phyloP scores from a whole-genome alignment of 2,888 invertebrate species.

The Trisateles emortualis region DNA sequence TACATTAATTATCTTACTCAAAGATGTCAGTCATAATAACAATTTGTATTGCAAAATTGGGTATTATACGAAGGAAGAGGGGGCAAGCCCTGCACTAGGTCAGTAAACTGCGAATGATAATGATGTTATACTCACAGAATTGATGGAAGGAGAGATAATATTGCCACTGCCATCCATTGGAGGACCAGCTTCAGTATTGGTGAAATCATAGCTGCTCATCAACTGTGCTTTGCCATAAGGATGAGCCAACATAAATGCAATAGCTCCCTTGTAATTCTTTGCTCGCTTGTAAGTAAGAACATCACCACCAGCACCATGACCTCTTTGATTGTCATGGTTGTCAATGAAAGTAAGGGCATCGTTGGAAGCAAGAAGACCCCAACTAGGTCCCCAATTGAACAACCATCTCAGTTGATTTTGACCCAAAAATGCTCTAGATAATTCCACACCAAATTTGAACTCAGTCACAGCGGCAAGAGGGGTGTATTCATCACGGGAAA shows the following conservation, averaged over 20 bases:
- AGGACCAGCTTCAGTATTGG: slow-evolving; percentile 88
- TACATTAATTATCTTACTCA: no score
- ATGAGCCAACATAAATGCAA: slow-evolving; percentile 95
- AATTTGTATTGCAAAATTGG: no score
- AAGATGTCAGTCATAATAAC: no score
- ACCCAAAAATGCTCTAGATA: slow-evolving; percentile 78
- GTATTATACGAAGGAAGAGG: no score
- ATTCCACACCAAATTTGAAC: slow-evolving; percentile 82
- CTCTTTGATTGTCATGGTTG: slow-evolving; percentile 97
- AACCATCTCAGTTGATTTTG: slow-evolving; percentile 89
- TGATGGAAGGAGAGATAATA: slow-evolving; percentile 89
- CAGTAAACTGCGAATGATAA: no score
- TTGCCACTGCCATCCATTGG: slow-evolving; percentile 89
- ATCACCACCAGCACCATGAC: slow-evolving; percentile 88
- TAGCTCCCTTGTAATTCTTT: slow-evolving; percentile 92
- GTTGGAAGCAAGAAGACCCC: slow-evolving; percentile 88
- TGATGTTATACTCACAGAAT: slow-evolving; percentile 83
- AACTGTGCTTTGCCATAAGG: slow-evolving; percentile 92
- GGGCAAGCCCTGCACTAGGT: no score
- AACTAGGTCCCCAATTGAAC: slow-evolving; percentile 88
- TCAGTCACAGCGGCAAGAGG: slow-evolving; percentile 90
- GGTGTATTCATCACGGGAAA: slow-evolving; percentile 84
- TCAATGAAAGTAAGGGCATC: slow-evolving; percentile 93
- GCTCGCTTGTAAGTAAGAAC: slow-evolving; percentile 90
- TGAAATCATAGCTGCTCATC: slow-evolving; percentile 95